Conservation (phyloP, 2,888 invertebrate genomes). For the Tetheella fluctuosa region DNA sequence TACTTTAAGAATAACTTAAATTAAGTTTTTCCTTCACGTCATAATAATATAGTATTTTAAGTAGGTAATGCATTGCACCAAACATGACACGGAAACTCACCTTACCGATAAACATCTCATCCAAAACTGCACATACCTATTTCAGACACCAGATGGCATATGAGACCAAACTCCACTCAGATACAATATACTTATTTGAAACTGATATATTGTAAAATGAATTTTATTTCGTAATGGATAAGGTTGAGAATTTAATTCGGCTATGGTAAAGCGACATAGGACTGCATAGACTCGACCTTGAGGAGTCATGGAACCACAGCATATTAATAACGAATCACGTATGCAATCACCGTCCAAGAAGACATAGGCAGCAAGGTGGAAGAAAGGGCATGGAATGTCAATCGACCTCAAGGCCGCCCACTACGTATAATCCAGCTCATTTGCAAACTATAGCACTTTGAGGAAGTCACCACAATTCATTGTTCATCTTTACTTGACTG, state of each 20-base stretch:
- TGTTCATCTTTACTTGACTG: constrained; percentile 40
- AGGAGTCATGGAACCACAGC: constrained; percentile 63
- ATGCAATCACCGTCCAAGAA: constrained; percentile 78
- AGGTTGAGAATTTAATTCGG: constrained; percentile 27
- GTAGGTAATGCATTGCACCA: not conserved
- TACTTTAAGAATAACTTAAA: not conserved
- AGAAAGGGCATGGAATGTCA: constrained; percentile 81
- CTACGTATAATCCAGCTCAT: constrained; percentile 56
- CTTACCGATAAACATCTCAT: constrained; percentile 42
- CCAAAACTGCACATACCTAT: constrained; percentile 42
- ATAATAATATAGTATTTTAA: not conserved
- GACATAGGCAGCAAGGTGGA: constrained; percentile 79
- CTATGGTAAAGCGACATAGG: constrained; percentile 37
- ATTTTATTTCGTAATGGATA: constrained; percentile 24
- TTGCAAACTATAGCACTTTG: constrained; percentile 34
- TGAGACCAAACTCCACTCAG: constrained; percentile 58
- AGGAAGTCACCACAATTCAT: constrained; percentile 39
- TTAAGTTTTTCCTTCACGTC: no score
- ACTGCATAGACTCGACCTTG: constrained; percentile 72
- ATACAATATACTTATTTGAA: constrained; percentile 38
- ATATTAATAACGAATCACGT: constrained; percentile 78
- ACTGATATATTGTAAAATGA: constrained; percentile 14
- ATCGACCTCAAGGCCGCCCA: constrained; percentile 65
- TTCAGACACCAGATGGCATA: constrained; percentile 63
- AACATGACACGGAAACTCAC: constrained; percentile 13